Conservation (phyloP, 2,888 invertebrate genomes). For the Caenorhabditis auriculariae region DNA sequence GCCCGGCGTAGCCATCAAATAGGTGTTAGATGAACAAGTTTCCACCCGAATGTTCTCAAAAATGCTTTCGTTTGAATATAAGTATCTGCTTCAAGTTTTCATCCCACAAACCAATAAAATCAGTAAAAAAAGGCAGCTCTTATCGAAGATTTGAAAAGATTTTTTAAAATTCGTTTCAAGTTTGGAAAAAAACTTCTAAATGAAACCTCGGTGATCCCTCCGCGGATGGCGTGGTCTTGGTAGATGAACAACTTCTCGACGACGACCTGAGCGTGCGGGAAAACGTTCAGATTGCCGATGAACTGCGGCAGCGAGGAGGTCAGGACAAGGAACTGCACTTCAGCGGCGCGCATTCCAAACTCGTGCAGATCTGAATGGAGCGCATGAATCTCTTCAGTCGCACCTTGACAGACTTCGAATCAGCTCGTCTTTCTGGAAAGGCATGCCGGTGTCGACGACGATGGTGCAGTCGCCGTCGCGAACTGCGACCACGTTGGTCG, state of each 20-base stretch:
- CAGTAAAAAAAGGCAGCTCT: too few species aligned
- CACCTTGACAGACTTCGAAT: slow-evolving; percentile 30
- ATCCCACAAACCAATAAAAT: background rate
- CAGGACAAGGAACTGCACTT: slow-evolving; percentile 34
- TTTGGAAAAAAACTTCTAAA: too few species aligned
- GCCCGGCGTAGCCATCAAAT: slow-evolving; percentile 34
- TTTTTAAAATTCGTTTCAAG: too few species aligned
- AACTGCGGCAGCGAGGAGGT: slow-evolving; percentile 36
- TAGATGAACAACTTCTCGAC: slow-evolving; percentile 25
- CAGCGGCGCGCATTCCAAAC: slow-evolving; percentile 21
- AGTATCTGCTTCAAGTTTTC: background rate
- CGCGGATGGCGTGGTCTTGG: slow-evolving; percentile 18
- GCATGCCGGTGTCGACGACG: slow-evolving; percentile 39
- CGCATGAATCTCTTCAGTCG: too few species aligned
- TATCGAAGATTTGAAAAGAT: too few species aligned
- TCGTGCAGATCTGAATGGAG: slow-evolving; percentile 32
- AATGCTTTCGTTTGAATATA: background rate
- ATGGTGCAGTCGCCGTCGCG: slow-evolving; percentile 30
- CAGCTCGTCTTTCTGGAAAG: slow-evolving; percentile 34
- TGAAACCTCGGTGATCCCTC: too few species aligned
- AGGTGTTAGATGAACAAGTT: slow-evolving; percentile 33
- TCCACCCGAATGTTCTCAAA: slow-evolving; percentile 24
- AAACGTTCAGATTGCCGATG: slow-evolving; percentile 42
- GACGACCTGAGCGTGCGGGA: slow-evolving; percentile 34
- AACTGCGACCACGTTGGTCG: slow-evolving; percentile 33